Base-by-base conservation (phyloP, 2,888 invertebrate genomes). In the Lathronympha strigana region DNA sequence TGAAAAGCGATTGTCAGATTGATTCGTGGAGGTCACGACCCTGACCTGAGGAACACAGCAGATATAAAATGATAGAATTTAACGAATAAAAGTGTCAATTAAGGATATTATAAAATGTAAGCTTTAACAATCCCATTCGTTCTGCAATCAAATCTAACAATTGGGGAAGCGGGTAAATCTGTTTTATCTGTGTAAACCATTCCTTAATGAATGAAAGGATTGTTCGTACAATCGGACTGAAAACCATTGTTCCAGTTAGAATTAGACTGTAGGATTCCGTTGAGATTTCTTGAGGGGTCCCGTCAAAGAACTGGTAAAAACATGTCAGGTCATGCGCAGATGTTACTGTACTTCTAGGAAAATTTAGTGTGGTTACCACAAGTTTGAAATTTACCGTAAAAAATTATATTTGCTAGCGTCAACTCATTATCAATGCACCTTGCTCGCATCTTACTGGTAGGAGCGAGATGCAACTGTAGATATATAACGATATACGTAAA, bases 141-240 rank as follows among this genome's bases (percentile, higher is more conserved):
- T 23, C 17, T 4, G 49, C 25, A 53, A 45, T 53, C 36, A 23
- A 33, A 60, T 60, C 43, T 13, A 13, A 43, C 61, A 61, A 53
- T 53, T 62, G 25, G 19, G 28, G 9, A 17, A 47, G 47, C 63
- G 28, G 36, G 55, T 63, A 55, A 49, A 60, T 60, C 58, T 36
- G 40, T 57, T 8, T 53, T 62, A 53, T 63, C 55, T 49, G 38
- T 54, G 54, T 55, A 55, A 55, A 49, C 47, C 55, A 47, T 54
- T 55, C 55, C 19, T 43, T 31, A 57, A 57, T 57, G 45, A 63
- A 55, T 38, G 38, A 73, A 71, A 53, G 66, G 66, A 69, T 69
- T 68, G 64, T 67, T 62, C 55, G 50, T 31, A 66, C 61, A 62
- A 64, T 68, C 53, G 51, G 51, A 66, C 66, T 63, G 57, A 64